phyloP scores from a whole-genome alignment of 92 coral and sea anemone genomes.

The Zoanthus gigantus region DNA sequence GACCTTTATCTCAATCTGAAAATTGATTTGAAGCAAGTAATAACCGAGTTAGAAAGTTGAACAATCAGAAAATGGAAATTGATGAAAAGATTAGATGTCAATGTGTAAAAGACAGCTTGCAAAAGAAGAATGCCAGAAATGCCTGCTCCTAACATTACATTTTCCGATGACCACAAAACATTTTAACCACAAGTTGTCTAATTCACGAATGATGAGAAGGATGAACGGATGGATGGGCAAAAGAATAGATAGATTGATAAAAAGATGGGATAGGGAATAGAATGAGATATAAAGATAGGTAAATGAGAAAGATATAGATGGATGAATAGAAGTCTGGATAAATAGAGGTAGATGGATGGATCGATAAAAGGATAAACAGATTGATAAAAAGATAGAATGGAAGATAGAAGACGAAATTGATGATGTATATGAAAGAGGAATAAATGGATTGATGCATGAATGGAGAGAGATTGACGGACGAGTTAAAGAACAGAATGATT shows the following conservation, averaged over 20 bases:
- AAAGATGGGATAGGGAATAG: too few relatives aligned
- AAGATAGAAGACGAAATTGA: background rate
- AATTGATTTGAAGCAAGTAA: background rate
- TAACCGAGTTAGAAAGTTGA: background rate
- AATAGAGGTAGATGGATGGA: background rate
- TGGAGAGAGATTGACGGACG: too few relatives aligned
- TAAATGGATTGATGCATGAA: too few relatives aligned
- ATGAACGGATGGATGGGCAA: background rate
- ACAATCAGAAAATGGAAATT: background rate
- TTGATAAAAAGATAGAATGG: background rate
- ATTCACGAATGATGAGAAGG: background rate
- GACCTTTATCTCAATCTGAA: slow-evolving; percentile 94
- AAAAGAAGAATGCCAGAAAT: background rate
- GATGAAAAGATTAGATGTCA: too few relatives aligned
- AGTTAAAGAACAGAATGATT: too few relatives aligned
- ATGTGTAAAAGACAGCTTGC: too few relatives aligned
- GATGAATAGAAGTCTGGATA: background rate
- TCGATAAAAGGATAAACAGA: too few relatives aligned
- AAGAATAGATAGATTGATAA: too few relatives aligned
- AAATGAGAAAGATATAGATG: too few relatives aligned
- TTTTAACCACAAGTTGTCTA: too few relatives aligned
- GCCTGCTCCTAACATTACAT: background rate
- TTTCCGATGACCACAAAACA: too few relatives aligned
- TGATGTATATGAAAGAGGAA: background rate
- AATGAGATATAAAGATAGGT: too few relatives aligned